Evolutionary conservation across 2,888 invertebrate species (phyloP).

Genomic region (Diarsia mendica): DNA sequence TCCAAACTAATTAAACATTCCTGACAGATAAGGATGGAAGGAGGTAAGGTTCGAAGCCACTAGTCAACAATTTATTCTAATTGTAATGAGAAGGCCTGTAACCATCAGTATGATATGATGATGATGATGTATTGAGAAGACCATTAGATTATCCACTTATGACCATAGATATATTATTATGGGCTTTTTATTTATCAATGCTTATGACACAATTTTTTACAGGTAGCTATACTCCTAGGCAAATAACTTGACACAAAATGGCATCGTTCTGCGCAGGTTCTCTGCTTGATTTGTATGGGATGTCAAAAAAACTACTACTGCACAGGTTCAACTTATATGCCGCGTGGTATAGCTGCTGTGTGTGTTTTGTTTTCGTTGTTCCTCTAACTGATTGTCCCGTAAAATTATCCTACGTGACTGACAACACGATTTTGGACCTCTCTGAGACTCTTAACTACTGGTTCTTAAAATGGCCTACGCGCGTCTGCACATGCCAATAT

Average conservation of each 20-base stretch:
- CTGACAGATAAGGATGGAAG: not conserved
- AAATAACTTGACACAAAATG: too few species aligned
- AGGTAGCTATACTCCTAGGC: too few species aligned
- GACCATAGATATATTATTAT: too few species aligned
- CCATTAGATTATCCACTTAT: not conserved
- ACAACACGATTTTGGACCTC: not conserved
- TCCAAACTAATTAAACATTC: too few species aligned
- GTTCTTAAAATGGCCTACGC: not conserved
- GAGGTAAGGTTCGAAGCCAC: not conserved
- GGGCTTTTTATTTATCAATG: too few species aligned
- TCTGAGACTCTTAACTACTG: not conserved
- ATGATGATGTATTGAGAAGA: not conserved
- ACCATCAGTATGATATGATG: too few species aligned
- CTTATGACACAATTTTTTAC: not conserved
- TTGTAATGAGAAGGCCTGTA: not conserved
- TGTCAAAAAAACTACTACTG: too few species aligned
- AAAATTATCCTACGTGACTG: constrained; percentile 22
- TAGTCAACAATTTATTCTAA: not conserved
- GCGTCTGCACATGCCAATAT: not conserved
- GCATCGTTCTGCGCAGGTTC: too few species aligned
- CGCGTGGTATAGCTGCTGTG: too few species aligned
- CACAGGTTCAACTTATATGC: too few species aligned
- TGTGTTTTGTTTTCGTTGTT: not conserved
- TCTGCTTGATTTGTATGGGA: too few species aligned
- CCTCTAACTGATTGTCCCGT: not conserved